Evolutionary conservation across 2,113 vertebrate genomes (phyloP), one percentile per base, ranked within the genome.

Genomic region (Clupea harengus): DNA sequence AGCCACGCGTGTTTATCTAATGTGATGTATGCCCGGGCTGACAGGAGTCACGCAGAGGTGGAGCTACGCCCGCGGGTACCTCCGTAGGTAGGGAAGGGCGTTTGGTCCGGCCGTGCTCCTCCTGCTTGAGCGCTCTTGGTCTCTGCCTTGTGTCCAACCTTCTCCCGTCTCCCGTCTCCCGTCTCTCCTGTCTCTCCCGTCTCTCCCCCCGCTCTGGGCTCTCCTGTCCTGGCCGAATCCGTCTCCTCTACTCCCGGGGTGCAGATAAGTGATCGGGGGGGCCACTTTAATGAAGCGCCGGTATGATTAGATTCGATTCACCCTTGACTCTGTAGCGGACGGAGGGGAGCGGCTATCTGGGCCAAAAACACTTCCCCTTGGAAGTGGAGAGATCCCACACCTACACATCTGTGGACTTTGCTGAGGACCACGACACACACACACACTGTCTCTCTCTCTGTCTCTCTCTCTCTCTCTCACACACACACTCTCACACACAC

Each of bases 241-340:
- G 3, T 5, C 18, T 60, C 54, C 52, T 20, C 52, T 57, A 17
- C 54, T 20, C 54, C 54, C 28, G 57, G 89, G 86, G 89, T 72
- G 88, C 82, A 83, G 92, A 93, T 92, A 93, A 90, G 88, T 78
- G 83, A 88, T 89, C 81, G 25, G 85, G 86, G 87, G 81, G 90
- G 92, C 54, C 54, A 60, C 54, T 54, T 89, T 90, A 89, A 91
- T 89, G 89, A 93, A 91, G 89, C 92, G 89, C 91, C 89, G 86
- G 89, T 8, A 4, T 32, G 92, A 93, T 91, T 92, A 91, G 89
- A 91, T 92, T 89, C 28, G 87, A 86, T 93, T 89, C 90, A 83
- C 81, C 45, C 57, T 88, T 84, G 60, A 81, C 89, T 93, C 93
- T 91, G 89, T 87, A 49, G 80, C 75, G 82, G 87, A 85, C 81